A percentile compares a stretch with the other conserved stretches of the same genome.
These are phyloP conservation scores for Macheiramphus alcinus DNA, from an alignment of 2,113 vertebrate species.

Conservation along the genomic window DNA sequence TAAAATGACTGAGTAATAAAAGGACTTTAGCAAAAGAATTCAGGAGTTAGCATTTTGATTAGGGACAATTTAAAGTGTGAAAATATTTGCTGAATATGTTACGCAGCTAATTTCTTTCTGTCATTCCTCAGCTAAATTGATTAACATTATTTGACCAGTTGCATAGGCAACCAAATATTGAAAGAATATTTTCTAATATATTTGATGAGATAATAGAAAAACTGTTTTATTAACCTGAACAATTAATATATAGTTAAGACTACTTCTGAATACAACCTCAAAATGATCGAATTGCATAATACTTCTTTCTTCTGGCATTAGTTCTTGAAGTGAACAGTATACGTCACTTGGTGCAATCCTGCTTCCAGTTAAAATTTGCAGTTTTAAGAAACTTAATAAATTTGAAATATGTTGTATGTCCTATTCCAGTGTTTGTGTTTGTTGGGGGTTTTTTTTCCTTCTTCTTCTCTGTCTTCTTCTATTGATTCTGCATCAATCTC, in stretches of 20 bases:
- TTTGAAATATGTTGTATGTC: not conserved
- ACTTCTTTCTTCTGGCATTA: not conserved
- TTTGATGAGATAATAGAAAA: not conserved
- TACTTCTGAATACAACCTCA: not conserved
- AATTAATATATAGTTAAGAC: not conserved
- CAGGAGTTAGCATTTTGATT: not conserved
- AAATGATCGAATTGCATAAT: not conserved
- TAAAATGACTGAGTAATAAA: not conserved
- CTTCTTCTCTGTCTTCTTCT: not conserved
- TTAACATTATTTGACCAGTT: not conserved
- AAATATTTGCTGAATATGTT: not conserved
- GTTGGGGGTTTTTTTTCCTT: not conserved
- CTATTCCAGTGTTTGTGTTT: not conserved
- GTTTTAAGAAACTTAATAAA: not conserved
- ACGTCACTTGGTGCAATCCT: rapidly evolving
- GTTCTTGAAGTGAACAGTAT: not conserved
- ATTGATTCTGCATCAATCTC: not conserved
- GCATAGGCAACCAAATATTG: not conserved
- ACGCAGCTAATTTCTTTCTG: not conserved
- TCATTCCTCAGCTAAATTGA: not conserved
- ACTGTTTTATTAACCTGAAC: not conserved
- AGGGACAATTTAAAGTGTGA: not conserved
- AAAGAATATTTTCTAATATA: not conserved
- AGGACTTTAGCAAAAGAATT: not conserved
- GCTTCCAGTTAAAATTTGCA: not conserved